Evolutionary conservation across 2,113 vertebrate species (phyloP).

Genomic region (Etia nguti): DNA sequence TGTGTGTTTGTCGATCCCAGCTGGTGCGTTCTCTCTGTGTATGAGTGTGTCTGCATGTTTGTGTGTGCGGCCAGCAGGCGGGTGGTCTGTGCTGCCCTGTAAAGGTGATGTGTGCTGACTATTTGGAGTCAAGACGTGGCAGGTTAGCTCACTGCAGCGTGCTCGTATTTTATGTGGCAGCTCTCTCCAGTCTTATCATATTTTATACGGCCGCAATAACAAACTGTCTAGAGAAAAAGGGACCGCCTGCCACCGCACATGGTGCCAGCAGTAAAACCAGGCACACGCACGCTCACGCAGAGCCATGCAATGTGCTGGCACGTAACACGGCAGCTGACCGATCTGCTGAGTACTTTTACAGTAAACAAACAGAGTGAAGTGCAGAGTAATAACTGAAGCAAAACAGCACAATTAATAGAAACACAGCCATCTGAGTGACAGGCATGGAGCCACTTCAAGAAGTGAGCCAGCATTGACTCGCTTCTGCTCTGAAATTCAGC

Average conservation of each 20-base stretch:
- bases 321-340: background rate
- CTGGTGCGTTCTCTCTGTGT: conserved; percentile 20
- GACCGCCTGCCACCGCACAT: conserved; percentile 51
- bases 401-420: background rate
- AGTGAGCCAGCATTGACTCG: conserved; percentile 9
- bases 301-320: background rate
- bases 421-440: background rate
- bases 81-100: conserved; percentile 43
- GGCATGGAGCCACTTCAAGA: conserved; percentile 22
- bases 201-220: conserved; percentile 65
- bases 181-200: conserved; percentile 61
- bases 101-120: conserved; percentile 60
- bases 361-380: conserved; percentile 23
- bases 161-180: conserved; percentile 48
- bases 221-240: conserved; percentile 45
- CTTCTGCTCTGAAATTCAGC: background rate
- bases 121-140: conserved; percentile 55
- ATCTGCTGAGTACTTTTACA: conserved; percentile 20
- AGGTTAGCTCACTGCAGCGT: conserved; percentile 46
- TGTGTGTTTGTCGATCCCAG: conserved; percentile 12
- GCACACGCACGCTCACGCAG: background rate
- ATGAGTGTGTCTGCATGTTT: background rate
- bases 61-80: conserved; percentile 18
- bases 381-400: background rate
- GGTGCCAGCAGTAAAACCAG: conserved; percentile 51